Evolutionary conservation across 2,113 vertebrate genomes (phyloP).

Genomic region (Phyllostomus hastatus): DNA sequence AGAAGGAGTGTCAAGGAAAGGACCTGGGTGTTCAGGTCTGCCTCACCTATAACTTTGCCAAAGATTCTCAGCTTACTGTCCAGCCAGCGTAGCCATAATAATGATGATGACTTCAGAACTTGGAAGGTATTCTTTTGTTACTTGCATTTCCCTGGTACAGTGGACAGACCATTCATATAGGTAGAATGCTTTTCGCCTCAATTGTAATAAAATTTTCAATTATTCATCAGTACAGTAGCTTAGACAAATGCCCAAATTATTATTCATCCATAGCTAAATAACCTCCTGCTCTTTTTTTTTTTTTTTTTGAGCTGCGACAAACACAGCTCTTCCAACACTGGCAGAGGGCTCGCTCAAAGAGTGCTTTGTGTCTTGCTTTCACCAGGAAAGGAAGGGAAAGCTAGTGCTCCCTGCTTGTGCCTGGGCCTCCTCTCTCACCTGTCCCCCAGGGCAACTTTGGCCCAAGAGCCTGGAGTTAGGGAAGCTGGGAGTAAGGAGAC

Average conservation of each 20-base stretch:
- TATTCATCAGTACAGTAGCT: constrained; percentile 60
- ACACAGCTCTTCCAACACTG: constrained; percentile 3
- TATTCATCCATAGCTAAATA: constrained; percentile 53
- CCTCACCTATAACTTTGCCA: neutral
- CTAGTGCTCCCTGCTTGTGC: neutral
- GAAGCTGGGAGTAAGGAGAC: neutral
- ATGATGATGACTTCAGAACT: neutral
- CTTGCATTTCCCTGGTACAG: neutral
- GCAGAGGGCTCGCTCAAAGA: neutral
- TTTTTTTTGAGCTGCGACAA: constrained; percentile 17
- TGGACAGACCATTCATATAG: neutral
- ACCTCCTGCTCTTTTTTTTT: constrained; percentile 46
- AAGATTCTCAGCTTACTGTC: neutral
- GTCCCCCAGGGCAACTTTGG: neutral
- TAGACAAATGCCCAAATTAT: constrained; percentile 62
- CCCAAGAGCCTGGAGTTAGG: neutral
- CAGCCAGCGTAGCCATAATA: neutral
- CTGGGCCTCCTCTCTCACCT: neutral
- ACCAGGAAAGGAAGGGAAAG: neutral
- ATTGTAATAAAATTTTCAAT: constrained; percentile 57
- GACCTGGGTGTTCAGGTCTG: neutral
- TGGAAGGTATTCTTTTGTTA: neutral
- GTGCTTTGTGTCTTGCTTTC: neutral
- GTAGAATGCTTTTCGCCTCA: neutral
- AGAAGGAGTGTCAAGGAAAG: neutral